Base-by-base conservation (phyloP, 2,888 invertebrate genomes). In the Cerastoderma edule region DNA sequence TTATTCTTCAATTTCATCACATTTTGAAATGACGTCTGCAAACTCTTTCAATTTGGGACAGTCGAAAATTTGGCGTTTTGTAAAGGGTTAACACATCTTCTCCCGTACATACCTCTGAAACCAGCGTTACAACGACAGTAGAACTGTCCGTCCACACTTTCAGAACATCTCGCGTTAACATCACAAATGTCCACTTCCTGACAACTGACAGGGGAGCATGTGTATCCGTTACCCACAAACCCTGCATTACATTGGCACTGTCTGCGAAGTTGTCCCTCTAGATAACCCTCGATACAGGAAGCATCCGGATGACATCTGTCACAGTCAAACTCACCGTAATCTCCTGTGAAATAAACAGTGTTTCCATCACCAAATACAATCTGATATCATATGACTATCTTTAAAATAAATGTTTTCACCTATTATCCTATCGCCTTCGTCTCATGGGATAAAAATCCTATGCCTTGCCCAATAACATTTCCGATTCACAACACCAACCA, bases 271-370 rank as follows among this genome's bases (percentile, higher is more conserved):
- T 24, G 39, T 24, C 60, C 27, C 24, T 60, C 60, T 10, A 60
- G 27, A 39, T 60, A 60, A 6, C 39, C 83, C 5, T 46, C 68
- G 2, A 89, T 93, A 91, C 98, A 98, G 60, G 95, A 94, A 8
- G 97, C 98, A 90, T 97, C 95, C 19, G 95, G 94, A 88, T 97
- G 96, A 91, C 98, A 98, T 86, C 95, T 95, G 84, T 95, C 75
- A 78, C 89, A 89, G 3, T 65, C 65, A 28, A 65, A 30, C 13
- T 22, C 5, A 27, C 27, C 33, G 28, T 6, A 13, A 6, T 63
- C 35, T 33, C 35, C 35, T 63, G n/a, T 1, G n/a, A n/a, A n/a
- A n/a, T n/a, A n/a, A n/a, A n/a, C n/a, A n/a, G n/a, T n/a, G n/a
- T n/a, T n/a, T n/a, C n/a, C n/a, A n/a, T n/a, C n/a, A n/a, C n/a